Base-by-base conservation (phyloP, 2,888 invertebrate genomes). In the Boloria selene region DNA sequence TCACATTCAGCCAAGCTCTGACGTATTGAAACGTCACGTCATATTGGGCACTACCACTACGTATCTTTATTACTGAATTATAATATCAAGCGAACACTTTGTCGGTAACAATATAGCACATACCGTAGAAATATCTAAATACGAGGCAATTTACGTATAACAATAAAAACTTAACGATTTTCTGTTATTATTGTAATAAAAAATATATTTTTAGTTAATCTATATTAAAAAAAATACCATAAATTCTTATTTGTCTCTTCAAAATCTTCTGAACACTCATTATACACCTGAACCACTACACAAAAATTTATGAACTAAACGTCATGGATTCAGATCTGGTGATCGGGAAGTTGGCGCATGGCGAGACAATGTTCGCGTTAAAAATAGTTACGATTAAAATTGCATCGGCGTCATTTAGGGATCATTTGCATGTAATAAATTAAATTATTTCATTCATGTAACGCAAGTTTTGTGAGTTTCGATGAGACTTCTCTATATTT, bases 1-100 rank as follows among this genome's bases (percentile, higher is more conserved):
- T 65, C 65, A 61, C 73, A 68, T 68, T 70, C 69, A 68, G 65
- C 67, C 59, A 63, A 55, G 64, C 61, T 38, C 56, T 75, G 74
- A 75, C 75, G 74, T 73, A 68, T 42, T 44, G 14, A 47, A 56
- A 71, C 73, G 73, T 72, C 72, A 72, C 59, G 16, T 10, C 53
- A 47, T 54, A 54, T 67, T 59, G 60, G 64, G 55, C 65, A n/a
- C n/a, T n/a, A n/a, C n/a, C n/a, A n/a, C 52, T 72, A 62, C 70
- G 68, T 68, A 68, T 65, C 64, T 70, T 70, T 70, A 70, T 60
- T 26, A 62, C 22, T 42, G 44, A 56, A 65, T 65, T 59, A 55
- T 52, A 56, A 47, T 4, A 26, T 42, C 17, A 50, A 55, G 38
- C 18, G 16, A 61, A 67, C 54, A 54, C 52, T 64, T 67, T 67